Evolutionary conservation across 2,113 vertebrate species (phyloP).

Genomic region (Macaca nemestrina): DNA sequence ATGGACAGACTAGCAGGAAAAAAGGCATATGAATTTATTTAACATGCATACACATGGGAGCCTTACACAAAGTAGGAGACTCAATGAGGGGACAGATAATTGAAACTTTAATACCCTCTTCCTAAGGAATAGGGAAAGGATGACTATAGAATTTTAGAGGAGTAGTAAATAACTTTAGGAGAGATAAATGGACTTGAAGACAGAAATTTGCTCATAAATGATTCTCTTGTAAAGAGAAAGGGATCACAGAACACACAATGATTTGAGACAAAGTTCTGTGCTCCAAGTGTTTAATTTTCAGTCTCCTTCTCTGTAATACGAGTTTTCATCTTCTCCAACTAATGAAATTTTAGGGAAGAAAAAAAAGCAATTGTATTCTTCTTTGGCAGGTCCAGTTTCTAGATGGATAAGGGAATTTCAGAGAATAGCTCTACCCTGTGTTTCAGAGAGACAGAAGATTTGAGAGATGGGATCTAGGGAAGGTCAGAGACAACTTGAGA

Average conservation of each 20-base stretch:
- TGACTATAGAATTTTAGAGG: neutral
- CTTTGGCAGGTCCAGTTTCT: neutral
- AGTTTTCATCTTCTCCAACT: neutral
- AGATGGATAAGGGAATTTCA: neutral
- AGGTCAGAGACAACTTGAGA: neutral
- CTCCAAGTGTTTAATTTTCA: neutral
- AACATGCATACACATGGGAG: neutral
- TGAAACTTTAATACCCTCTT: neutral
- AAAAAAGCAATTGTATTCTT: neutral
- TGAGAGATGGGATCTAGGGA: neutral
- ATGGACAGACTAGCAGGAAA: neutral
- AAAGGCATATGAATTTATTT: neutral
- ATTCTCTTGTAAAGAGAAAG: neutral
- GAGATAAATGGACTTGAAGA: neutral
- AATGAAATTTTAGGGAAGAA: neutral
- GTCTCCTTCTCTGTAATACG: neutral
- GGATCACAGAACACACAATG: neutral
- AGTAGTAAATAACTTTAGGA: neutral
- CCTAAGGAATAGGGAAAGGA: neutral
- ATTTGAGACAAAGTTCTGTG: neutral
- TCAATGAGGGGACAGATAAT: neutral
- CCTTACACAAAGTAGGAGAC: neutral
- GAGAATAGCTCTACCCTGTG: neutral
- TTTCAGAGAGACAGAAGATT: neutral
- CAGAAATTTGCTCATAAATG: neutral